Conservation (phyloP, 2,797 vertebrate genomes). For the Scomberomorus guttatus region DNA sequence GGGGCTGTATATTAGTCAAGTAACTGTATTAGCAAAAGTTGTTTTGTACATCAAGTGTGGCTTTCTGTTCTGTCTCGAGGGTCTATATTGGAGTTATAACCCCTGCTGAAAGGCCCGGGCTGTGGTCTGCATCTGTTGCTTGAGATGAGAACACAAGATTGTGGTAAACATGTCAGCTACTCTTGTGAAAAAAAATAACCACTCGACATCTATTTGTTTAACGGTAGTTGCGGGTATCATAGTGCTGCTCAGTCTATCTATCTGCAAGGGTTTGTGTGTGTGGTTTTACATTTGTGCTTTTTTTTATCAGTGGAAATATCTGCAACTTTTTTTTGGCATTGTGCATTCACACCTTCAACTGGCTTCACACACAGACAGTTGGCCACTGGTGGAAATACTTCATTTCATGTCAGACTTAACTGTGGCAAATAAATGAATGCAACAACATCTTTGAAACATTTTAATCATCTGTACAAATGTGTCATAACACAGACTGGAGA, state of each 20-base stretch:
- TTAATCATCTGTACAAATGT: conserved; percentile 84
- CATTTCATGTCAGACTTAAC: neutral
- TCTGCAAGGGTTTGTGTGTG: conserved; percentile 22
- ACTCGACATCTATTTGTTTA: conserved; percentile 20
- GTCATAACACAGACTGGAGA: conserved; percentile 55
- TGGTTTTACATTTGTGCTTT: conserved; percentile 47
- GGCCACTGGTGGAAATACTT: neutral
- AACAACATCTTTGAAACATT: conserved; percentile 57
- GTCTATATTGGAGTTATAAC: conserved; percentile 11
- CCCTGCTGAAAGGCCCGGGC: conserved; percentile 1
- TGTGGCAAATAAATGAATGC: conserved; percentile 11
- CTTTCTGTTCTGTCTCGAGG: conserved; percentile 29
- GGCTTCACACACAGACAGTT: neutral
- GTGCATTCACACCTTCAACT: neutral
- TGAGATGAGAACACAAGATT: conserved; percentile 38
- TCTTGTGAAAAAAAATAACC: conserved; percentile 35
- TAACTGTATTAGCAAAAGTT: neutral
- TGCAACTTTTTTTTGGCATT: conserved; percentile 15
- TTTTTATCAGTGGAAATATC: conserved; percentile 60
- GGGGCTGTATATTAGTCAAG: neutral
- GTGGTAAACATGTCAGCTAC: conserved; percentile 59
- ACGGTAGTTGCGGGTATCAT: conserved; percentile 22
- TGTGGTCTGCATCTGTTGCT: conserved; percentile 58
- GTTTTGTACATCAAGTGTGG: conserved; percentile 7
- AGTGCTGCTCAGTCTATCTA: neutral